Conservation (phyloP, 1,140 invertebrate species). For the Papilio polyxenes region DNA sequence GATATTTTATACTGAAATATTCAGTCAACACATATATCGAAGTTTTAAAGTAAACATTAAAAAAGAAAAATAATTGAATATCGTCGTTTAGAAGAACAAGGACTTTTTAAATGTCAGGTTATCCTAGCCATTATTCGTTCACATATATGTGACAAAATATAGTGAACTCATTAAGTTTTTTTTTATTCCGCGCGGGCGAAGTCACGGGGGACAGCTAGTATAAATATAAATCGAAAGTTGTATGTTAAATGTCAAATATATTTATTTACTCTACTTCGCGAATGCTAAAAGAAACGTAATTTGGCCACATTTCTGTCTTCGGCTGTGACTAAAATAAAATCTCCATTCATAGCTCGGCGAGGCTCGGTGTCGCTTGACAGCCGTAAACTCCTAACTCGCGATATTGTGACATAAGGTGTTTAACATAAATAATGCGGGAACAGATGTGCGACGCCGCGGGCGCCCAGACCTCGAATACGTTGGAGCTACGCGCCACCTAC, state of each 20-base stretch:
- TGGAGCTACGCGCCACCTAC: slow-evolving; percentile 62
- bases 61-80: too few species aligned
- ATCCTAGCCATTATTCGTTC: too few species aligned
- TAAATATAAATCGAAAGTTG: not conserved
- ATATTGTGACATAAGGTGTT: slow-evolving; percentile 81
- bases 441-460: slow-evolving; percentile 76
- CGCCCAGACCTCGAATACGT: slow-evolving; percentile 67
- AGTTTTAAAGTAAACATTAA: too few species aligned
- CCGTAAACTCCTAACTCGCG: slow-evolving; percentile 71
- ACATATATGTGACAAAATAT: too few species aligned
- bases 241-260: not conserved
- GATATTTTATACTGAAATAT: not conserved
- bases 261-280: slow-evolving; percentile 19
- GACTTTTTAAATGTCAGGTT: too few species aligned
- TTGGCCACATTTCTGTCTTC: slow-evolving; percentile 42
- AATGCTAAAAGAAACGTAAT: not conserved
- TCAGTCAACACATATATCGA: too few species aligned
- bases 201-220: too few species aligned
- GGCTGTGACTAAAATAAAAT: slow-evolving; percentile 61
- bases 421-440: slow-evolving; percentile 80
- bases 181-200: too few species aligned
- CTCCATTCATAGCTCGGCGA: slow-evolving; percentile 55
- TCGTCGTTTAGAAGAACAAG: too few species aligned
- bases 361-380: slow-evolving; percentile 54
- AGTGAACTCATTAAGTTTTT: too few species aligned